A percentile compares a stretch with the other conserved stretches of the same genome.
These are phyloP conservation scores for Seriola rivoliana DNA, from an alignment of 2,113 vertebrate species.

Conservation along the genomic window DNA sequence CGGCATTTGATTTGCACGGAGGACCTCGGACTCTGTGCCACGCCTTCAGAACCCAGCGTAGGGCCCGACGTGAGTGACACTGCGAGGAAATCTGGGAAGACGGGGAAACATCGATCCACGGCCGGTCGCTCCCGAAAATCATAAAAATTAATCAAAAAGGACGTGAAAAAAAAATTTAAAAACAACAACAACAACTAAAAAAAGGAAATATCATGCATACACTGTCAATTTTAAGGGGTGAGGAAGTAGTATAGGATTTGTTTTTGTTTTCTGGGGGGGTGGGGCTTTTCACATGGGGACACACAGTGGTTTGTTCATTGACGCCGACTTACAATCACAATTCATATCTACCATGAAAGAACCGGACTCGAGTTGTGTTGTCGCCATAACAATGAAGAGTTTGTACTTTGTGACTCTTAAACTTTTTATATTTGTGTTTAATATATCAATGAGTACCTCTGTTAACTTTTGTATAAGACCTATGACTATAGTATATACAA, in stretches of 20 bases:
- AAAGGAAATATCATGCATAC: slow-evolving; percentile 12
- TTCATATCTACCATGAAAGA: slow-evolving; percentile 73
- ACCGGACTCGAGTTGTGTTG: slow-evolving; percentile 79
- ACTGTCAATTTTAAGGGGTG: neutral
- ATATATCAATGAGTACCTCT: slow-evolving; percentile 89
- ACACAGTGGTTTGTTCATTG: slow-evolving; percentile 50
- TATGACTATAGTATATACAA: slow-evolving; percentile 82
- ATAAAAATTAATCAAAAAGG: slow-evolving; percentile 15
- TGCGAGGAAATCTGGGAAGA: neutral
- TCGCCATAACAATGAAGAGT: slow-evolving; percentile 85
- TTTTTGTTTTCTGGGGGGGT: neutral
- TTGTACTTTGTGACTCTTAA: slow-evolving; percentile 87
- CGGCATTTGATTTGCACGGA: slow-evolving; percentile 26
- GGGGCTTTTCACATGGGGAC: slow-evolving; percentile 35
- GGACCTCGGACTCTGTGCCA: slow-evolving; percentile 17
- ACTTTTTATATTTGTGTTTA: slow-evolving; percentile 90
- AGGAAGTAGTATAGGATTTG: slow-evolving; percentile 13
- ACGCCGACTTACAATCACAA: slow-evolving; percentile 67
- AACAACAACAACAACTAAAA: neutral
- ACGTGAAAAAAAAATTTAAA: slow-evolving; percentile 2
- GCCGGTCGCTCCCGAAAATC: neutral
- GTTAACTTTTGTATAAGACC: slow-evolving; percentile 87
- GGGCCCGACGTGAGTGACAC: slow-evolving; percentile 4
- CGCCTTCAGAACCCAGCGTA: slow-evolving; percentile 23
- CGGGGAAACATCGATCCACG: neutral